Percentiles rank a stretch among this genome's conserved stretches.
Conservation (phyloP, 1,140 invertebrate genomes). For the Calephelis virginiensis region DNA sequence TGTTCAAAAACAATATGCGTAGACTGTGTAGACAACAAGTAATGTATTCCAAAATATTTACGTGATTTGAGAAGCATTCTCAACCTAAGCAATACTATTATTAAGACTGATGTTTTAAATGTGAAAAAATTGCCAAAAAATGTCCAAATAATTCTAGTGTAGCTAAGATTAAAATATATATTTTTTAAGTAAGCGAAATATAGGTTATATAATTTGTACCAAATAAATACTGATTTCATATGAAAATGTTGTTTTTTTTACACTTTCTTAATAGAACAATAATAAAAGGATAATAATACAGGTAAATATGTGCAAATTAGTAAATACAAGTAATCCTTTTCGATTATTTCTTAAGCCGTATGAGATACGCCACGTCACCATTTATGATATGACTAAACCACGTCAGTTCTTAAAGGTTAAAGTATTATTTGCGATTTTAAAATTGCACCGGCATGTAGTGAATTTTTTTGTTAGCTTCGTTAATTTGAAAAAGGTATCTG, state of each 20-base stretch:
- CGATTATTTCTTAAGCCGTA: conserved; percentile 13
- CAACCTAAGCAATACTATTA: conserved; percentile 23
- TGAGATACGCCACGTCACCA: conserved; percentile 26
- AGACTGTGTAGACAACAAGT: conserved; percentile 22
- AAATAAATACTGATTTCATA: conserved; percentile 28
- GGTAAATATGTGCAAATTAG: conserved; percentile 23
- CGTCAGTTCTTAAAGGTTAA: too few relatives aligned
- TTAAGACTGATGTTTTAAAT: conserved; percentile 9
- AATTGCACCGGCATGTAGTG: too few relatives aligned
- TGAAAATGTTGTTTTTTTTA: conserved; percentile 28
- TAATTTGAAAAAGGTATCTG: too few relatives aligned
- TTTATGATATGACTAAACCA: conserved; percentile 1
- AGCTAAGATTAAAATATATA: conserved; percentile 23
- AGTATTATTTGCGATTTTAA: too few relatives aligned
- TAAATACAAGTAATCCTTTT: conserved; percentile 23
- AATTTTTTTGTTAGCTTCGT: too few relatives aligned
- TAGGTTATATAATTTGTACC: conserved; percentile 24
- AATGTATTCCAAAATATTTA: conserved; percentile 26
- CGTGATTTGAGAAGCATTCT: conserved; percentile 21
- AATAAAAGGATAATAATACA: conserved; percentile 18
- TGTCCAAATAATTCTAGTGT: neutral
- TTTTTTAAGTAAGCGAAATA: conserved; percentile 24
- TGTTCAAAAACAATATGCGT: conserved; percentile 29
- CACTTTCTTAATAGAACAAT: conserved; percentile 20
- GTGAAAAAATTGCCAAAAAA: too few relatives aligned